phyloP scores from a whole-genome alignment of 2,888 invertebrate species.

The Azorinus chamasolen region DNA sequence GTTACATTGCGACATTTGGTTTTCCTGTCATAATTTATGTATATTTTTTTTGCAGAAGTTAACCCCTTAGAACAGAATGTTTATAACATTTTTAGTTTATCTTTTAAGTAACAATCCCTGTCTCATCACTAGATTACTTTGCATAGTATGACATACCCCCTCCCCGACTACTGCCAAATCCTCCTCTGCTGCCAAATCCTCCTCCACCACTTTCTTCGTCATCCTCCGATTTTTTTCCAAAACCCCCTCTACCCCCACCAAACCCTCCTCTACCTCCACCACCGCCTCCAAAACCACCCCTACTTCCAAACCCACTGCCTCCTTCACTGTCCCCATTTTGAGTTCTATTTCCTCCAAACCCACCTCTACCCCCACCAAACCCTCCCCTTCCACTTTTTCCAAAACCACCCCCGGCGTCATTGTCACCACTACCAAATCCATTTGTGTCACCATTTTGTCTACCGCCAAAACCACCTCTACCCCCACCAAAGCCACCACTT shows the following conservation, averaged over 20 bases:
- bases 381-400: background rate
- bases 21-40: no score
- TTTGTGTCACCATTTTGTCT: conserved; percentile 34
- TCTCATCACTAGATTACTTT: no score
- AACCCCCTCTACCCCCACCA: conserved; percentile 1
- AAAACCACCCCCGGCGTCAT: background rate
- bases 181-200: conserved; percentile 20
- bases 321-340: conserved; percentile 19
- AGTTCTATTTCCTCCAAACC: conserved; percentile 36
- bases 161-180: conserved; percentile 25
- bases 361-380: conserved; percentile 18
- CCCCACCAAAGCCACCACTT: conserved; percentile 14
- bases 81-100: no score
- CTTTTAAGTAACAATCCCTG: no score
- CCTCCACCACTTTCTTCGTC: conserved; percentile 2
- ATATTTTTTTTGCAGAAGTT: no score
- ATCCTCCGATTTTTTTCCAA: conserved; percentile 23
- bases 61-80: no score
- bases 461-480: conserved; percentile 14
- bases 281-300: conserved; percentile 4
- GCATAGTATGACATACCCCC: no score
- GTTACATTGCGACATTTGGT: no score
- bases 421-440: conserved; percentile 8
- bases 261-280: background rate
- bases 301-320: background rate